Evolutionary conservation across 2,113 vertebrate species (phyloP).

Genomic region (Oreochromis tanganicae): DNA sequence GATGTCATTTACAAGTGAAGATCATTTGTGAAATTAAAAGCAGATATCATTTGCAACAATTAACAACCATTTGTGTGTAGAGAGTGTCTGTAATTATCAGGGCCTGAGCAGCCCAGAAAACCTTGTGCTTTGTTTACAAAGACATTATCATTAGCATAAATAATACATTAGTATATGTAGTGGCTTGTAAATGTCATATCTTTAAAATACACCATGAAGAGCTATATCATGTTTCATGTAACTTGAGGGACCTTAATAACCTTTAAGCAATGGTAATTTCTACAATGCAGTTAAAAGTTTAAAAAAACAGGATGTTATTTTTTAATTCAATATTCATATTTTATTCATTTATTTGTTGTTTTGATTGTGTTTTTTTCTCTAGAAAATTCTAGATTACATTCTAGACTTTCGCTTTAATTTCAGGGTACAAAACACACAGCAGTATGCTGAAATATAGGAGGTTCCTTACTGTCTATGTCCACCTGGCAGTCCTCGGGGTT

Average conservation of each 20-base stretch:
- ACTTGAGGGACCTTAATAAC: neutral
- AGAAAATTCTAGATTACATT: neutral
- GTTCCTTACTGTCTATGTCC: slow-evolving; percentile 94
- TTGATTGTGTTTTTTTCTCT: neutral
- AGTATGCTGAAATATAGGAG: neutral
- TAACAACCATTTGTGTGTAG: neutral
- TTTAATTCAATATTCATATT: neutral
- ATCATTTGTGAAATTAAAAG: neutral
- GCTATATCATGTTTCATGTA: neutral
- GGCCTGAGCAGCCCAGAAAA: neutral
- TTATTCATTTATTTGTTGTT: neutral
- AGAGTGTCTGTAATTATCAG: neutral
- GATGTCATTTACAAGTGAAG: neutral
- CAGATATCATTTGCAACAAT: neutral
- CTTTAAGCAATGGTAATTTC: neutral
- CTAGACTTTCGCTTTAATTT: neutral
- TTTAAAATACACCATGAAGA: neutral
- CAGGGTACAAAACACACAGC: neutral
- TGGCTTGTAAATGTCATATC: neutral
- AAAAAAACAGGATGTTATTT: neutral
- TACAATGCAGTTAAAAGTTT: neutral
- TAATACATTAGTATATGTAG: neutral
- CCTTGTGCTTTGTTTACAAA: neutral
- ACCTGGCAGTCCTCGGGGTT: slow-evolving; percentile 88
- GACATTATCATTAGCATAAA: neutral